These are phyloP conservation scores for Melipona bicolor DNA, from an alignment of 2,888 invertebrate genomes.

Conservation along the genomic window DNA sequence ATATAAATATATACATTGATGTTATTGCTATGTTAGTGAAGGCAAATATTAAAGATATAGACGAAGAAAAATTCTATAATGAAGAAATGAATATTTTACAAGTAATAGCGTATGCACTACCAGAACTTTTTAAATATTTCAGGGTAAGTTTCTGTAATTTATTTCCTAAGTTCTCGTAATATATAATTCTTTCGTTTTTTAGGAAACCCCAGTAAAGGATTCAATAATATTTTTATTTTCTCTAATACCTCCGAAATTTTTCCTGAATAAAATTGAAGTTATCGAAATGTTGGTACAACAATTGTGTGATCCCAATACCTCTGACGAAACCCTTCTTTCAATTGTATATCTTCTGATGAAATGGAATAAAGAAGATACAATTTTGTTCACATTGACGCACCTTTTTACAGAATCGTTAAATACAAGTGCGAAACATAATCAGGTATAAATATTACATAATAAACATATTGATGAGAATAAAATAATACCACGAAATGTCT, in stretches of 20 bases:
- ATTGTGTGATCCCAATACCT: conserved; percentile 41
- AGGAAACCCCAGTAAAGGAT: conserved; percentile 60
- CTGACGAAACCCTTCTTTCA: conserved; percentile 53
- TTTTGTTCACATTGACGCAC: conserved; percentile 48
- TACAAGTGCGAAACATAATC: neutral
- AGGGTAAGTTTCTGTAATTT: conserved; percentile 11
- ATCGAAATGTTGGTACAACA: conserved; percentile 41
- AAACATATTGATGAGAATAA: neutral
- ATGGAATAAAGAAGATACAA: conserved; percentile 61
- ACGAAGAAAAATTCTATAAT: conserved; percentile 12
- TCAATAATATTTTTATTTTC: conserved; percentile 67
- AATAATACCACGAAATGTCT: neutral
- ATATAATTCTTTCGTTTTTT: conserved; percentile 6
- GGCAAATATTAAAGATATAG: conserved; percentile 33
- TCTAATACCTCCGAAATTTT: conserved; percentile 52
- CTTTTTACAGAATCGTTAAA: conserved; percentile 37
- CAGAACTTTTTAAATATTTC: conserved; percentile 38
- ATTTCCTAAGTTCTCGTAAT: neutral
- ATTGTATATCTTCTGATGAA: conserved; percentile 63
- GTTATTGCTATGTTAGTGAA: conserved; percentile 58
- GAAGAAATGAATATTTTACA: conserved; percentile 20
- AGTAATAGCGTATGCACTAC: conserved; percentile 23
- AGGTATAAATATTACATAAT: conserved; percentile 29
- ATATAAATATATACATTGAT: conserved; percentile 57
- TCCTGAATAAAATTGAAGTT: conserved; percentile 29